These are phyloP conservation scores for Eurypyga helias DNA, from an alignment of 2,113 vertebrate species.

Conservation along the genomic window DNA sequence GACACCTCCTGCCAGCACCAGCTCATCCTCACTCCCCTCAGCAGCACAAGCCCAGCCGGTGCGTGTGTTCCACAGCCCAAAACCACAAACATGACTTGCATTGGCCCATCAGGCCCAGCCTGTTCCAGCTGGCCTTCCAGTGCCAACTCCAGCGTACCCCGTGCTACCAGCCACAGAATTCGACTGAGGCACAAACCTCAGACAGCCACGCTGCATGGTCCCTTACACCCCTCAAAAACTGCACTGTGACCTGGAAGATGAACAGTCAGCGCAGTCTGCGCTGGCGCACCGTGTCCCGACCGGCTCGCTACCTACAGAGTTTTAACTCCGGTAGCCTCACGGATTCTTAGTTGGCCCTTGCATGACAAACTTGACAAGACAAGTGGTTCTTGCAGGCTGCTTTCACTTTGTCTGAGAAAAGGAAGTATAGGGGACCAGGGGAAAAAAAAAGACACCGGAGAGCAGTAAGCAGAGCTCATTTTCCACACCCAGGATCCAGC, in stretches of 20 bases:
- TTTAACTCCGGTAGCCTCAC: neutral
- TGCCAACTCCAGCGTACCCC: neutral
- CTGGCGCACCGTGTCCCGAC: neutral
- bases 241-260: neutral
- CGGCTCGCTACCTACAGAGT: neutral
- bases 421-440: neutral
- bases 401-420: neutral
- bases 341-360: neutral
- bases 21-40: neutral
- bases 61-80: neutral
- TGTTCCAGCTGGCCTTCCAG: too few species aligned
- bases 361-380: neutral
- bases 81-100: neutral
- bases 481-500: neutral
- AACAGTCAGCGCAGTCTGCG: neutral
- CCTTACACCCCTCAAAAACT: neutral
- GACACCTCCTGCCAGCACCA: neutral
- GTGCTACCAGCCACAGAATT: neutral
- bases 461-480: neutral
- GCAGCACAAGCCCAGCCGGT: neutral
- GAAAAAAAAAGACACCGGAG: rapidly evolving
- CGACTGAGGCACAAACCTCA: neutral
- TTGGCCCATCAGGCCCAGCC: neutral
- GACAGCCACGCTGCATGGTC: neutral
- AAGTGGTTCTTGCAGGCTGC: neutral